Evolutionary conservation across 1,140 invertebrate species (phyloP).

Genomic region (Anoplophora glabripennis): DNA sequence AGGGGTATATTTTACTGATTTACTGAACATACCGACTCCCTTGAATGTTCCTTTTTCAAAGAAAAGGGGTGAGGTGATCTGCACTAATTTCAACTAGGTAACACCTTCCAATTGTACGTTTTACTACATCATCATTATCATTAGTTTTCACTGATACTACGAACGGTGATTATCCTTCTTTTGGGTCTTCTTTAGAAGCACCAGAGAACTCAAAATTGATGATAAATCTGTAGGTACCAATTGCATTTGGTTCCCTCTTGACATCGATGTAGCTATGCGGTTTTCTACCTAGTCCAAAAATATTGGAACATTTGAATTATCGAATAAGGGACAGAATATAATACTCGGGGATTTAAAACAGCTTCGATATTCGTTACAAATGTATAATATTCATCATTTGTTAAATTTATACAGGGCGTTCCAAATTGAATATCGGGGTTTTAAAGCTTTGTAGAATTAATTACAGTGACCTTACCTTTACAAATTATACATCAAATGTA

Average conservation of each 20-base stretch:
- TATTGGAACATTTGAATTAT: conserved; percentile 29
- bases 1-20: too few relatives aligned
- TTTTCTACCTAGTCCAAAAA: conserved; percentile 32
- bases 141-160: conserved; percentile 11
- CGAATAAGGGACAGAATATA: conserved; percentile 23
- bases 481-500: too few relatives aligned
- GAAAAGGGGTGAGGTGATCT: too few relatives aligned
- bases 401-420: too few relatives aligned
- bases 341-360: conserved; percentile 38
- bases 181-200: conserved; percentile 34
- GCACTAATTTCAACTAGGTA: too few relatives aligned
- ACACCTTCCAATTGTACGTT: background rate
- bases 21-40: too few relatives aligned
- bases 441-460: too few relatives aligned
- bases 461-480: too few relatives aligned
- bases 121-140: conserved; percentile 1
- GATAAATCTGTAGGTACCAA: background rate
- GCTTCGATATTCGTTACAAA: conserved; percentile 34
- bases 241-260: conserved; percentile 31
- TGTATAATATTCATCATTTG: conserved; percentile 43
- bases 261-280: conserved; percentile 30
- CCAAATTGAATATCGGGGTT: too few relatives aligned
- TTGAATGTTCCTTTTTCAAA: background rate
- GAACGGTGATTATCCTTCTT: conserved; percentile 19
- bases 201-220: conserved; percentile 7